Evolutionary conservation across 1,140 invertebrate genomes (phyloP), one percentile per base, ranked within the genome.

Genomic region (Caerostris extrusa): DNA sequence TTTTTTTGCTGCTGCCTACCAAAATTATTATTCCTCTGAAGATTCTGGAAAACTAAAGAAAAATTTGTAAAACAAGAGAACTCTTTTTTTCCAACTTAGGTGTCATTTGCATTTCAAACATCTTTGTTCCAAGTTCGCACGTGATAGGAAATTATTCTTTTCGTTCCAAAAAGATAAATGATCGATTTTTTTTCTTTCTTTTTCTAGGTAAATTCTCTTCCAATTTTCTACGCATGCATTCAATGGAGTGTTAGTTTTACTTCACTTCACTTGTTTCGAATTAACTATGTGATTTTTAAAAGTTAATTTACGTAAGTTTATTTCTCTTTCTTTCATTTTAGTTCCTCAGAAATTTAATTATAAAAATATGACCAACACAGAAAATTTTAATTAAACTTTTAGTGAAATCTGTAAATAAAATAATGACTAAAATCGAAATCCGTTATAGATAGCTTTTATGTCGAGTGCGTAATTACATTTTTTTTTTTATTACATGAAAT

Each of bases 61-160:
- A 86, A 86, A 89, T 89, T 89, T 89, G 87, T 89, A 53, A 60
- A 86, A 86, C 87, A 69, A 89, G 64, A 34, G 7, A 17, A n/a
- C 67, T n/a, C n/a, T n/a, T n/a, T n/a, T n/a, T n/a, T 85, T 55
- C 64, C 10, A 69, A 89, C 64, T 64, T 64, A 64, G 87, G 87
- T 89, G n/a, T 55, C 87, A 89, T 89, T 89, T 89, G 64, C 87
- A 89, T 89, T 89, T 89, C 87, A 71, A 89, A 89, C 87, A 71
- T 50, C 64, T 69, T 89, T 50, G 60, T 89, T 60, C 61, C 19
- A 5, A 19, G 17, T 34, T 19, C 4, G 87, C 6, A 89, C 86
- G 86, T 89, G 61, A 89, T 17, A 34, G n/a, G 57, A 89, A 69
- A 61, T 71, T 77, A 2, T 90, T 77, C 89, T 90, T 81, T 90